Evolutionary conservation across 2,797 vertebrate species (phyloP).

Genomic region (Catharus ustulatus): DNA sequence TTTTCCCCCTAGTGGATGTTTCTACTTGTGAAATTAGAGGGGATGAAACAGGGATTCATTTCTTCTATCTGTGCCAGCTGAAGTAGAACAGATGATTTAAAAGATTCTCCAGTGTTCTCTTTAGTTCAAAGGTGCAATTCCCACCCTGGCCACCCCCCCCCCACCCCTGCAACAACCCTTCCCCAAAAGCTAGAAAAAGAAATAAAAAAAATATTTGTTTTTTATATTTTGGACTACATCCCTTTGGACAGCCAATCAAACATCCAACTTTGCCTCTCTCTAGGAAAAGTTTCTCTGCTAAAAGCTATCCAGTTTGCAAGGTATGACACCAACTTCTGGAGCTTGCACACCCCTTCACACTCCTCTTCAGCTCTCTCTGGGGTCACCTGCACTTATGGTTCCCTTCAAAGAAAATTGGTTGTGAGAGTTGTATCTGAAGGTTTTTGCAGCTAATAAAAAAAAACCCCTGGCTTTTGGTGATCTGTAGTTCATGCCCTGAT

Average conservation of each 20-base stretch:
- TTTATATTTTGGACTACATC: background rate
- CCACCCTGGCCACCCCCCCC: accelerated
- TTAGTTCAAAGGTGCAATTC: background rate
- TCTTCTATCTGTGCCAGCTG: background rate
- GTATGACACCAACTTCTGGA: background rate
- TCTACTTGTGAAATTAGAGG: background rate
- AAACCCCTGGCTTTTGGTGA: background rate
- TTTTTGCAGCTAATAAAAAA: background rate
- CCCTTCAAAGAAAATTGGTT: background rate
- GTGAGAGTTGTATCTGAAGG: background rate
- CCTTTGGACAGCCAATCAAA: background rate
- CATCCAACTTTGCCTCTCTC: background rate
- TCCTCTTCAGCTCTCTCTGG: accelerated
- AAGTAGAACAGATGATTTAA: background rate
- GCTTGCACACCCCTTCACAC: background rate
- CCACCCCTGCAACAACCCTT: accelerated
- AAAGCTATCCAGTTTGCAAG: background rate
- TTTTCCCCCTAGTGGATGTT: background rate
- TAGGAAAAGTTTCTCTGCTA: background rate
- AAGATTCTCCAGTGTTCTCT: background rate
- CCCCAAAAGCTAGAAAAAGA: background rate
- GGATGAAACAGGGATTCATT: background rate
- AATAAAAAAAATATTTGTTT: background rate
- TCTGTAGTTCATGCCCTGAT: background rate
- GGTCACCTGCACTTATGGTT: background rate